Percentiles rank a stretch among this genome's conserved stretches.
These are phyloP conservation scores for Poecilus cupreus DNA, from an alignment of 2,888 invertebrate genomes.

Conservation along the genomic window DNA sequence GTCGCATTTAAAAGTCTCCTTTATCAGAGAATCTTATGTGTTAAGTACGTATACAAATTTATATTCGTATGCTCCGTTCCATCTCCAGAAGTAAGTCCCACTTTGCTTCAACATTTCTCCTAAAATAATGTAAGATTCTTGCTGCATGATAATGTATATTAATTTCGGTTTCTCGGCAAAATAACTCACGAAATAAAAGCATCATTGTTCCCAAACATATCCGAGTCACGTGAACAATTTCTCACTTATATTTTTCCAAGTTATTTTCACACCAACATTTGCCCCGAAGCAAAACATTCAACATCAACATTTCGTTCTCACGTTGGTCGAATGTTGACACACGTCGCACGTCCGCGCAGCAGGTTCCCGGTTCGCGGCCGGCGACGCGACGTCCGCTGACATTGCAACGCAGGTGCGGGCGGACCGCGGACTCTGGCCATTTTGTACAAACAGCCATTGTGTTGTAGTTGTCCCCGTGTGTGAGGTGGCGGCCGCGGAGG, in stretches of 20 bases:
- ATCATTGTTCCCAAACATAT: neutral
- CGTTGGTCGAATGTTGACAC: neutral
- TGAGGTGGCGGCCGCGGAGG: neutral
- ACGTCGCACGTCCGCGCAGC: neutral
- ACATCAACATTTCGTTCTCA: no score
- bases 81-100: no score
- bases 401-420: neutral
- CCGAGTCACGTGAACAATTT: no score
- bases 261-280: neutral
- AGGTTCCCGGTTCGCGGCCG: neutral
- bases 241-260: no score
- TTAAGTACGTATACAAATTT: no score
- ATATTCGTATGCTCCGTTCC: no score
- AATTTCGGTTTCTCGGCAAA: no score
- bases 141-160: no score
- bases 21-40: no score
- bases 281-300: neutral
- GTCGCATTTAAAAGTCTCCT: no score
- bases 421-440: neutral
- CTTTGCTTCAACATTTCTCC: no score
- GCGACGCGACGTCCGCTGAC: neutral
- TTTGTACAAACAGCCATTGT: conserved; percentile 7
- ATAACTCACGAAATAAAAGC: neutral
- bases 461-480: neutral
- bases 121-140: no score